These are phyloP conservation scores for Tursiops truncatus DNA, from an alignment of 2,113 vertebrate genomes.

Conservation along the genomic window DNA sequence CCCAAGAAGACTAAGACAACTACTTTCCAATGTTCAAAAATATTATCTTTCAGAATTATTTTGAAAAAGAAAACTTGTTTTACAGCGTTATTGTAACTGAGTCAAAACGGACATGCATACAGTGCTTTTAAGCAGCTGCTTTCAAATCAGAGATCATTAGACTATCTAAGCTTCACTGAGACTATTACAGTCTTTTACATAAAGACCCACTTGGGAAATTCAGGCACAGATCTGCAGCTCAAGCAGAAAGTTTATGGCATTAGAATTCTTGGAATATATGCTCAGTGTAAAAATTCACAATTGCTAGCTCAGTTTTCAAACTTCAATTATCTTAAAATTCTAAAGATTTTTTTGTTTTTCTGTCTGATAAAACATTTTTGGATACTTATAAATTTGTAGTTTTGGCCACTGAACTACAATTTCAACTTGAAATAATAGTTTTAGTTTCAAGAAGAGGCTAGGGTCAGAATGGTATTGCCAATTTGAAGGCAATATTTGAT, in stretches of 20 bases:
- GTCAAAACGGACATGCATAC: background rate
- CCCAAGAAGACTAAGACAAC: background rate
- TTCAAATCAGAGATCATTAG: slow-evolving; percentile 23
- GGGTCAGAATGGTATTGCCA: background rate
- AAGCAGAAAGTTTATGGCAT: background rate
- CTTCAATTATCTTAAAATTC: slow-evolving; percentile 6
- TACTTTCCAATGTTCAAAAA: background rate
- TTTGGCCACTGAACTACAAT: background rate
- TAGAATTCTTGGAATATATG: background rate
- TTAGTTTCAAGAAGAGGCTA: background rate
- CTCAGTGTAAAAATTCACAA: background rate
- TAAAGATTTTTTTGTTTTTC: background rate
- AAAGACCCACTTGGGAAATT: background rate
- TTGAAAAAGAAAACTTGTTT: background rate
- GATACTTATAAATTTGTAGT: background rate
- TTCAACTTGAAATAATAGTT: background rate
- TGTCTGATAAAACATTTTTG: background rate
- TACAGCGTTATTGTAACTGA: background rate
- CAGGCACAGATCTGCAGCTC: background rate
- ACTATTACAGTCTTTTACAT: background rate
- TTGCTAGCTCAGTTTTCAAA: background rate
- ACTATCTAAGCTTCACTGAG: background rate
- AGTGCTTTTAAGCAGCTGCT: background rate
- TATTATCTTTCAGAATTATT: background rate
- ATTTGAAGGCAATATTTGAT: background rate